Evolutionary conservation across 2,888 invertebrate species (phyloP).

Genomic region (Troglohyphantes excavatus): DNA sequence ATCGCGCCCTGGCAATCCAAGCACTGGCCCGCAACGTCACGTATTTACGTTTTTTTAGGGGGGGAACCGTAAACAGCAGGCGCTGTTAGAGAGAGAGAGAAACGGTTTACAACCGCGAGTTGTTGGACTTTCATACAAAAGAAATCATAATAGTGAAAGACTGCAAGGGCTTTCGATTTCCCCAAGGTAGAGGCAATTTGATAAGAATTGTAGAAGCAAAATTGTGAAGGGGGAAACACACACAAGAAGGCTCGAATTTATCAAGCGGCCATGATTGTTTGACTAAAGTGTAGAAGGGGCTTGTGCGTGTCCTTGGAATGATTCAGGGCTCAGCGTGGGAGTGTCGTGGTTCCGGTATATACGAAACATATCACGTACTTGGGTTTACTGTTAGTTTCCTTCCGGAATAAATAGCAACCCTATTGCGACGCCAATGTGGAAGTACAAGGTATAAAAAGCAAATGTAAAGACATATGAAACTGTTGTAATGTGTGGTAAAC

Average conservation of each 20-base stretch:
- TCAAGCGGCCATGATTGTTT: slow-evolving; percentile 50
- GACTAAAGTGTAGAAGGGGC: slow-evolving; percentile 7
- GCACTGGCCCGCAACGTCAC: slow-evolving; percentile 17
- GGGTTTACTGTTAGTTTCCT: slow-evolving; percentile 21
- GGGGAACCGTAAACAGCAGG: slow-evolving; percentile 37
- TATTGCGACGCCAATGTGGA: too few species aligned
- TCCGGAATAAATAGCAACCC: slow-evolving; percentile 15
- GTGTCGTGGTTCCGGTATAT: too few species aligned
- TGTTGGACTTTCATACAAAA: neutral
- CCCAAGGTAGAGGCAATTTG: slow-evolving; percentile 68
- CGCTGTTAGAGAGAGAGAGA: slow-evolving; percentile 5
- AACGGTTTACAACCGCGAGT: slow-evolving; percentile 22
- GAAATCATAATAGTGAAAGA: slow-evolving; percentile 24
- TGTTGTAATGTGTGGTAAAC: too few species aligned
- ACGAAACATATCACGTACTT: slow-evolving; percentile 33
- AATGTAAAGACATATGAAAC: too few species aligned
- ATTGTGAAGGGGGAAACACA: slow-evolving; percentile 53
- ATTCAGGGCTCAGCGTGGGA: too few species aligned
- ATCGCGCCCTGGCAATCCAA: slow-evolving; percentile 32
- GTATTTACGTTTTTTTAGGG: slow-evolving; percentile 40
- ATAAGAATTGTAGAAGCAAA: slow-evolving; percentile 57
- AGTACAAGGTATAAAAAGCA: too few species aligned
- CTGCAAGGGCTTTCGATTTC: slow-evolving; percentile 48
- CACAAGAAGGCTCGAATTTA: slow-evolving; percentile 28
- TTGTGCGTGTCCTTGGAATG: neutral